phyloP scores from a whole-genome alignment of 2,888 invertebrate species.

The Ormyrus pomaceus region DNA sequence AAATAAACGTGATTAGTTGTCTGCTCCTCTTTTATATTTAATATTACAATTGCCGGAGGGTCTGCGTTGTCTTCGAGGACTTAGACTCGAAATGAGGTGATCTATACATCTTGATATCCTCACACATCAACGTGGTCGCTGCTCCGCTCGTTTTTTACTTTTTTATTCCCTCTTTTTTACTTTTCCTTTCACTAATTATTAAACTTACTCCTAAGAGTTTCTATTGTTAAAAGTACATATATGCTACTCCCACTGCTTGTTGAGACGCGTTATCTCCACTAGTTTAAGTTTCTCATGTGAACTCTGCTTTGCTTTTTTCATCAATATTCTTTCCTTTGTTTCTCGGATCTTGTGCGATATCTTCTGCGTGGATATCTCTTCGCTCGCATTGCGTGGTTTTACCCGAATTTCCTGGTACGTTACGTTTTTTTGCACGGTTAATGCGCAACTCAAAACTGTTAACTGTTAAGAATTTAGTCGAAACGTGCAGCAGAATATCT shows the following conservation, averaged over 20 bases:
- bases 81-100: slow-evolving; percentile 70
- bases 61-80: slow-evolving; percentile 65
- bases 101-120: slow-evolving; percentile 67
- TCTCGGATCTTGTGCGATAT: slow-evolving; percentile 50
- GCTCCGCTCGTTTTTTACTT: slow-evolving; percentile 61
- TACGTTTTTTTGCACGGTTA: slow-evolving; percentile 20
- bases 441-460: slow-evolving; percentile 31
- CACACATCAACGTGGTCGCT: slow-evolving; percentile 71
- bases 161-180: slow-evolving; percentile 40
- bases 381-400: slow-evolving; percentile 50
- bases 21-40: slow-evolving; percentile 57
- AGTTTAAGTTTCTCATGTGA: slow-evolving; percentile 46
- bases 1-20: slow-evolving; percentile 57
- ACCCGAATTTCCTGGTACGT: slow-evolving; percentile 25
- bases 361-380: slow-evolving; percentile 51
- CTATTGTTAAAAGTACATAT: slow-evolving; percentile 64
- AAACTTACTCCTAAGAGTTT: slow-evolving; percentile 59
- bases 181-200: slow-evolving; percentile 59
- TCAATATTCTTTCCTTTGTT: slow-evolving; percentile 33
- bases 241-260: slow-evolving; percentile 69
- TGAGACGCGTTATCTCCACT: slow-evolving; percentile 65
- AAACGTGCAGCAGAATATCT: too few species aligned
- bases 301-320: slow-evolving; percentile 29
- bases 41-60: slow-evolving; percentile 66
- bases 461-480: not conserved